Conservation (phyloP, 2,797 vertebrate genomes). For the Oceanodroma leucorhoa region DNA sequence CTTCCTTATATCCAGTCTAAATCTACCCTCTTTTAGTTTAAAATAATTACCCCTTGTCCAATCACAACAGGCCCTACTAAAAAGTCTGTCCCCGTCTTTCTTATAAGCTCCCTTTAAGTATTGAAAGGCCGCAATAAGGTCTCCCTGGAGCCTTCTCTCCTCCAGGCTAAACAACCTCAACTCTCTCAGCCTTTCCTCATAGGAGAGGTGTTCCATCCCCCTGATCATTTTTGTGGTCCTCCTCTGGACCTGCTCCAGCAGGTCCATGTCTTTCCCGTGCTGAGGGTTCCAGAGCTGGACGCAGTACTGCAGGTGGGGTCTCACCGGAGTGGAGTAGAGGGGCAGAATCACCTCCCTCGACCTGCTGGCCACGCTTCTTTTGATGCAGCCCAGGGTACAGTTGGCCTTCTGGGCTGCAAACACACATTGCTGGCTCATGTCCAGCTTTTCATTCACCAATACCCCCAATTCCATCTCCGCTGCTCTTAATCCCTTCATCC, state of each 20-base stretch:
- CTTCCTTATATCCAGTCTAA: not conserved
- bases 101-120: not conserved
- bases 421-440: no score
- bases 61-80: not conserved
- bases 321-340: no score
- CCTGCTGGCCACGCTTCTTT: no score
- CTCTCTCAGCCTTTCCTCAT: not conserved
- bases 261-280: accelerated
- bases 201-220: no score
- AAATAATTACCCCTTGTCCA: not conserved
- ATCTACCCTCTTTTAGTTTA: not conserved
- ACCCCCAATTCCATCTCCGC: no score
- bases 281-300: not conserved
- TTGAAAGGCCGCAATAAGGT: not conserved
- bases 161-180: not conserved
- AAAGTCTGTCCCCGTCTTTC: not conserved
- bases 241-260: not conserved
- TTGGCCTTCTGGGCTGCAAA: no score
- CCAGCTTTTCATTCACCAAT: no score
- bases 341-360: not conserved
- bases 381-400: no score
- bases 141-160: not conserved
- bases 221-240: not conserved
- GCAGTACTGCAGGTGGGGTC: no score
- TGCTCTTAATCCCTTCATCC: no score